Base-by-base conservation (phyloP, 2,113 vertebrate genomes). In the Promerops cafer region DNA sequence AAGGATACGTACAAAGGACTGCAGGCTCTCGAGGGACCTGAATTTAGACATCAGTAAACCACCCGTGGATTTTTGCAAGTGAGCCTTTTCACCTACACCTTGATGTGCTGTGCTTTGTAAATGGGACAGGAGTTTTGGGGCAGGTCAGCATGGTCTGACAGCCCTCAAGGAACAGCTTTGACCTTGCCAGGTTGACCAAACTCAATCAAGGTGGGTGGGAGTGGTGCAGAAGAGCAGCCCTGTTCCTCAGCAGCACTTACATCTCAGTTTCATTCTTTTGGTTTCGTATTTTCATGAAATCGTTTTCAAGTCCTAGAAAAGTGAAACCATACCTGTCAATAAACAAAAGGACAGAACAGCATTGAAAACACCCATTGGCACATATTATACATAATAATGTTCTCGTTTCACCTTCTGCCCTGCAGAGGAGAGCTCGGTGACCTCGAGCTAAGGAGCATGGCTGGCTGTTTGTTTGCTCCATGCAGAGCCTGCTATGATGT, bases 271-370 rank as follows among this genome's bases (percentile, higher is more conserved):
- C 98, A 68, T 99, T 99, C 92, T 98, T 98, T 97, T 98, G 98
- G 98, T 99, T 99, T 77, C 97, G 96, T 94, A 99, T 97, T 98
- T 98, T 99, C 99, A 99, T 99, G 85, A 87, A 97, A 97, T 98
- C 97, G 13, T 98, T 99, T 96, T 98, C 98, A 68, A 98, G 97
- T 91, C 99, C 99, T 93, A 99, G 98, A 98, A 99, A 99, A 89
- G 98, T 99, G 97, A 99, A 99, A 95, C 99, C 99, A 85, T 99
- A 99, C 98, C 99, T 99, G 97, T 97, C 95, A 96, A 97, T 95
- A 97, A 98, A 97, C 94, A 97, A 97, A 86, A 97, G 94, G 91
- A 97, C 92, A 96, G 64, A 94, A 94, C 40, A 96, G 68, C 91
- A 83, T 97, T 96, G 96, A 92, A 93, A 94, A 87, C 66, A 97